A percentile compares a stretch with the other conserved stretches of the same genome.
Conservation (phyloP, 2,113 vertebrate species). For the Gymnarchus niloticus region DNA sequence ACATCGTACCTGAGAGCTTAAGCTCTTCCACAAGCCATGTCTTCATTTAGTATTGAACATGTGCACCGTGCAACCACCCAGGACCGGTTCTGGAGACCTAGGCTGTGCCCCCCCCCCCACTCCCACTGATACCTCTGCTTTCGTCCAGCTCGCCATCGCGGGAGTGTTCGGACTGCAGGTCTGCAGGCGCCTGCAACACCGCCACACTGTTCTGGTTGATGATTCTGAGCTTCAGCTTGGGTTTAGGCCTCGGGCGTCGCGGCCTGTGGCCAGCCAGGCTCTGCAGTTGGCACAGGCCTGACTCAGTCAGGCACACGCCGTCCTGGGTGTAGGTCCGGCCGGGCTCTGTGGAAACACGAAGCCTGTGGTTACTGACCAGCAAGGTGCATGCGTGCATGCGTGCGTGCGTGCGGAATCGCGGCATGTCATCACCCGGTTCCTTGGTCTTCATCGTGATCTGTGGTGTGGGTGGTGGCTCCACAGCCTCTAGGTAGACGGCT, state of each 20-base stretch:
- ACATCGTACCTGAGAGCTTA: neutral
- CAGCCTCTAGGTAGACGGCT: slow-evolving; percentile 58
- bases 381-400: too few species aligned
- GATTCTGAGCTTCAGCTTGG: slow-evolving; percentile 94
- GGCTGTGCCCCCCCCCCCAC: too few species aligned
- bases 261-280: slow-evolving; percentile 77
- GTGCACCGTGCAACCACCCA: too few species aligned
- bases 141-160: slow-evolving; percentile 78
- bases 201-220: slow-evolving; percentile 98
- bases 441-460: slow-evolving; percentile 74
- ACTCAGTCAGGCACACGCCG: slow-evolving; percentile 91
- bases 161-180: slow-evolving; percentile 73
- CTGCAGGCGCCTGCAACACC: slow-evolving; percentile 83
- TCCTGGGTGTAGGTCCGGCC: slow-evolving; percentile 92
- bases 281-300: slow-evolving; percentile 88
- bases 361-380: neutral
- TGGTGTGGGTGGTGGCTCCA: slow-evolving; percentile 65
- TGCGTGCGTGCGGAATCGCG: too few species aligned
- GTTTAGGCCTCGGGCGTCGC: slow-evolving; percentile 82
- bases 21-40: neutral
- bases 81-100: too few species aligned
- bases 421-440: slow-evolving; percentile 66
- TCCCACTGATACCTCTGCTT: slow-evolving; percentile 66
- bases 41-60: too few species aligned
- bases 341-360: slow-evolving; percentile 60